These are phyloP conservation scores for Hestina assimilis DNA, from an alignment of 1,140 invertebrate species.

Conservation along the genomic window DNA sequence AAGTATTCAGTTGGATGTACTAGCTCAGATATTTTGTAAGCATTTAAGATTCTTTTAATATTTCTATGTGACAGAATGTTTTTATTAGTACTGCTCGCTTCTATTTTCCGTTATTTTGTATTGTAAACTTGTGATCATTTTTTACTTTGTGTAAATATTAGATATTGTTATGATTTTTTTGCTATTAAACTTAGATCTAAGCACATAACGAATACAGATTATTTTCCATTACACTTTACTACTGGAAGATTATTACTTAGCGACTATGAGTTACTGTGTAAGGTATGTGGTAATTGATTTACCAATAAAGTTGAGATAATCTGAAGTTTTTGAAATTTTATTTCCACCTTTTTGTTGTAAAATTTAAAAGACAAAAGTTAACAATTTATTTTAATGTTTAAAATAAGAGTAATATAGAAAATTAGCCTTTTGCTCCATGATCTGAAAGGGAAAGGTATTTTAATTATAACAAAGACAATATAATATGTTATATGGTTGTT, in stretches of 20 bases:
- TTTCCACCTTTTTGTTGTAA: too few species aligned
- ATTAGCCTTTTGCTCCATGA: conserved; percentile 12
- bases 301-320: conserved; percentile 48
- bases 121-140: not conserved
- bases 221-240: conserved; percentile 5
- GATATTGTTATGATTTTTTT: conserved; percentile 1
- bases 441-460: conserved; percentile 20
- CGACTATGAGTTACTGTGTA: conserved; percentile 2
- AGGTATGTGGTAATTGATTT: conserved; percentile 48
- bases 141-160: conserved; percentile 22
- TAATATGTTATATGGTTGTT: too few species aligned
- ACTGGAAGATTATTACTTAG: conserved; percentile 8
- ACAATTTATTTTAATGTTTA: not conserved
- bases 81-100: not conserved
- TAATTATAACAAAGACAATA: too few species aligned
- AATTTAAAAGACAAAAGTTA: not conserved
- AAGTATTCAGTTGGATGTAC: too few species aligned
- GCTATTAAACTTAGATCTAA: conserved; percentile 6
- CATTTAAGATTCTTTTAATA: not conserved
- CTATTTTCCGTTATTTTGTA: not conserved
- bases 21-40: not conserved
- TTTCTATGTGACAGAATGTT: not conserved
- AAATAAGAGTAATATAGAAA: not conserved
- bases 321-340: conserved; percentile 16
- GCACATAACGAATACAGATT: conserved; percentile 5